These are phyloP conservation scores for Epiblema foenella DNA, from an alignment of 2,888 invertebrate species.

Conservation along the genomic window DNA sequence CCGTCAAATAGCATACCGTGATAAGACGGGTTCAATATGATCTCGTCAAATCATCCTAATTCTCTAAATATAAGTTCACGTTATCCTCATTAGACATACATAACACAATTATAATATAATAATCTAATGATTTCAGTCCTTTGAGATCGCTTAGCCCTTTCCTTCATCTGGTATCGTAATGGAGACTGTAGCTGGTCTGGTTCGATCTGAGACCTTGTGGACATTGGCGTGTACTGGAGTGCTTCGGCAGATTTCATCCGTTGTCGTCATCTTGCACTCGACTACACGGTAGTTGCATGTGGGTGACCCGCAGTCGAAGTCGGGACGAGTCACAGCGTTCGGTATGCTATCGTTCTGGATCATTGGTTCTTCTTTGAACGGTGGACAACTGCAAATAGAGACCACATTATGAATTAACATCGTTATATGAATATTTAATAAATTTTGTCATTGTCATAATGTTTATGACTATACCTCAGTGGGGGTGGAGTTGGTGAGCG, in stretches of 20 bases:
- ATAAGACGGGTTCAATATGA: conserved; percentile 39
- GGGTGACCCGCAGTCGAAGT: conserved; percentile 76
- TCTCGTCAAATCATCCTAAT: conserved; percentile 56
- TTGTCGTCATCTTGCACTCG: conserved; percentile 79
- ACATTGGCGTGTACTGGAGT: conserved; percentile 56
- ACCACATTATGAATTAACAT: neutral
- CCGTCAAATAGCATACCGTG: conserved; percentile 1
- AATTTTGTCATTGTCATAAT: neutral
- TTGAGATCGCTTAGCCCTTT: conserved; percentile 71
- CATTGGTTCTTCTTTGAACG: conserved; percentile 75
- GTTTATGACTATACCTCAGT: conserved; percentile 66
- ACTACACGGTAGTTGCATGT: conserved; percentile 79
- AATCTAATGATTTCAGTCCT: conserved; percentile 52
- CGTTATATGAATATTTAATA: neutral
- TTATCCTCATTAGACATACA: conserved; percentile 57
- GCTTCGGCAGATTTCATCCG: conserved; percentile 70
- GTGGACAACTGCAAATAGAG: conserved; percentile 70
- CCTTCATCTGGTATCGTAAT: conserved; percentile 85
- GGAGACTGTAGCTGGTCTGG: conserved; percentile 82
- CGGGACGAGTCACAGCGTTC: conserved; percentile 70
- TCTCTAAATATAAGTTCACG: conserved; percentile 46
- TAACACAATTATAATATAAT: conserved; percentile 57
- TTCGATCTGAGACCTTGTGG: conserved; percentile 59
- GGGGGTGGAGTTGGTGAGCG: conserved; percentile 90
- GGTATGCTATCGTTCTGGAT: conserved; percentile 71